Evolutionary conservation across 1,140 invertebrate species (phyloP).

Genomic region (Pollicipes pollicipes): DNA sequence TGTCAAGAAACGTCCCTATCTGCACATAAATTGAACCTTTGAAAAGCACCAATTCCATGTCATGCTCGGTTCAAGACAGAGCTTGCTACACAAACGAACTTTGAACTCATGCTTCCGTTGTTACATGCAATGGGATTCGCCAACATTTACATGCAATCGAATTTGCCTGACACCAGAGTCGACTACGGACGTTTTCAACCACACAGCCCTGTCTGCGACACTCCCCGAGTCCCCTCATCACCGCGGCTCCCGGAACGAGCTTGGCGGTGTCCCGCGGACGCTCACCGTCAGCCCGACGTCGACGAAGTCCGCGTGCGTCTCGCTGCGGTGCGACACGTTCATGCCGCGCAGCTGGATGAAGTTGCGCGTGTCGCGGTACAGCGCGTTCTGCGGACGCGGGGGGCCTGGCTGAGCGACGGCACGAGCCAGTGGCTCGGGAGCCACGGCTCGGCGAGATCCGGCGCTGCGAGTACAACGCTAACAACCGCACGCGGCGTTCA

Average conservation of each 20-base stretch:
- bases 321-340: conserved; percentile 13
- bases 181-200: background rate
- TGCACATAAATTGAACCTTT: too few relatives aligned
- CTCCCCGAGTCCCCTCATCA: background rate
- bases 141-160: too few relatives aligned
- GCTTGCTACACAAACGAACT: too few relatives aligned
- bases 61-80: too few relatives aligned
- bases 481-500: background rate
- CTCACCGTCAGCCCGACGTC: conserved; percentile 15
- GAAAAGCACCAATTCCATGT: too few relatives aligned
- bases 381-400: conserved; percentile 12
- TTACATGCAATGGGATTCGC: too few relatives aligned
- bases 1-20: too few relatives aligned
- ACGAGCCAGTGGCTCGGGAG: too few relatives aligned
- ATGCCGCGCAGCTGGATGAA: conserved; percentile 16
- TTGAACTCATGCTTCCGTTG: background rate
- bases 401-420: background rate
- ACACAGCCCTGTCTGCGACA: background rate
- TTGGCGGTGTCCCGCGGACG: conserved; percentile 15
- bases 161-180: background rate
- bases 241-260: conserved; percentile 13
- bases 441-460: too few relatives aligned
- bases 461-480: background rate
- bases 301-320: conserved; percentile 12
- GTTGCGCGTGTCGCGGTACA: conserved; percentile 16